A percentile compares a stretch with the other conserved stretches of the same genome.
Evolutionary conservation across 2,888 invertebrate genomes (phyloP).

Genomic region (Melanargia galathea): DNA sequence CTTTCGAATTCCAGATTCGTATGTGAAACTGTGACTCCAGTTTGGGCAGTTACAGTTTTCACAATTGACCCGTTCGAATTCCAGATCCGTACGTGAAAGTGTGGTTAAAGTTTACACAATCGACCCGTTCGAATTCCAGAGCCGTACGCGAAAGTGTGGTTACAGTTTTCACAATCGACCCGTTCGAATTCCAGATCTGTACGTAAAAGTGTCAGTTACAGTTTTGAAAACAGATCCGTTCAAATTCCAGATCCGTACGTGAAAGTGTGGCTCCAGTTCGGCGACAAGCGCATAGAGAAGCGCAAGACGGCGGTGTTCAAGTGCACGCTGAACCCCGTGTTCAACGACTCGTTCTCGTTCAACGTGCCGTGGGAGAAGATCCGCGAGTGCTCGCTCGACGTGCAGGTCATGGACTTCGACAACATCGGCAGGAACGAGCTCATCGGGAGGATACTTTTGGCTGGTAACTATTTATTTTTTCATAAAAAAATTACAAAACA

Average conservation of each 20-base stretch:
- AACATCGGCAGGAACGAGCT: constrained; percentile 96
- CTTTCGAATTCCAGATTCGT: no score
- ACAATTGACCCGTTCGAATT: constrained; percentile 51
- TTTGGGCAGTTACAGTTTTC: no score
- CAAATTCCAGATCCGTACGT: constrained; percentile 94
- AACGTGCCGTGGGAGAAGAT: constrained; percentile 99
- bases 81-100: constrained; percentile 99
- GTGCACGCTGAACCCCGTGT: constrained; percentile 96
- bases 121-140: no score
- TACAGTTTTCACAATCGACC: no score
- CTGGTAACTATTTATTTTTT: constrained; percentile 83
- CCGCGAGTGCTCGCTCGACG: constrained; percentile 95
- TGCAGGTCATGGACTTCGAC: constrained; percentile 98
- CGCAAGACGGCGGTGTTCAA: constrained; percentile 97
- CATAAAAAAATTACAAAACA: no score
- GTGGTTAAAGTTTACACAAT: constrained; percentile 98
- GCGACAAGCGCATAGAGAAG: constrained; percentile 96
- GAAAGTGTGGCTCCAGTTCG: constrained; percentile 98
- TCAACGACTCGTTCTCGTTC: constrained; percentile 97
- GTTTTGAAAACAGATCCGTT: no score
- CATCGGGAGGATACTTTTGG: constrained; percentile 95
- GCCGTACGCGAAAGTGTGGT: no score
- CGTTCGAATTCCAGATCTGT: no score
- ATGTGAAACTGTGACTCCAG: no score
- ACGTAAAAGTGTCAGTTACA: no score